phyloP scores from a whole-genome alignment of 2,113 vertebrate genomes.

The Arizona elegans region DNA sequence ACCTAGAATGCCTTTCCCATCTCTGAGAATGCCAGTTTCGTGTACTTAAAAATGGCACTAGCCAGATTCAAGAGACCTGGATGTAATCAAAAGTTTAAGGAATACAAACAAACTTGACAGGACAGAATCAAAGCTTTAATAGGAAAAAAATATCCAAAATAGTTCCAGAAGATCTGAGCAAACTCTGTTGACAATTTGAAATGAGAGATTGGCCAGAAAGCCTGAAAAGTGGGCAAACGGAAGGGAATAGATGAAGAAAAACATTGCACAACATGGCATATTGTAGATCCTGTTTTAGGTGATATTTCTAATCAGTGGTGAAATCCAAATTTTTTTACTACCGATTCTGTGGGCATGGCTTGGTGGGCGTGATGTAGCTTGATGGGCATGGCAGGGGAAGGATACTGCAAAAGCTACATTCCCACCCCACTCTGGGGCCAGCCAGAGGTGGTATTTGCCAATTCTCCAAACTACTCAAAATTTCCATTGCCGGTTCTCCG shows the following conservation, averaged over 20 bases:
- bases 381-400: too few species aligned
- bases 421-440: too few species aligned
- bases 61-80: not conserved
- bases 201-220: not conserved
- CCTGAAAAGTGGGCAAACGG: not conserved
- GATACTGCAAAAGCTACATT: too few species aligned
- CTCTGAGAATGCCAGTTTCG: too few species aligned
- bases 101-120: not conserved
- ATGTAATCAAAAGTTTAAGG: not conserved
- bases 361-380: too few species aligned
- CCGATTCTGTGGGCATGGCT: too few species aligned
- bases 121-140: not conserved
- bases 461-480: too few species aligned
- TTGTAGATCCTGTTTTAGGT: not conserved
- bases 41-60: not conserved
- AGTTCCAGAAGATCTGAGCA: not conserved
- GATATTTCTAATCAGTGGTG: too few species aligned
- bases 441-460: too few species aligned
- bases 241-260: not conserved
- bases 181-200: not conserved
- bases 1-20: not conserved
- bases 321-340: too few species aligned
- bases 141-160: not conserved
- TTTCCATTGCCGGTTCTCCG: too few species aligned
- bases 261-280: not conserved